phyloP scores from a whole-genome alignment of 2,888 invertebrate species.

The Koerneria pararmatus region DNA sequence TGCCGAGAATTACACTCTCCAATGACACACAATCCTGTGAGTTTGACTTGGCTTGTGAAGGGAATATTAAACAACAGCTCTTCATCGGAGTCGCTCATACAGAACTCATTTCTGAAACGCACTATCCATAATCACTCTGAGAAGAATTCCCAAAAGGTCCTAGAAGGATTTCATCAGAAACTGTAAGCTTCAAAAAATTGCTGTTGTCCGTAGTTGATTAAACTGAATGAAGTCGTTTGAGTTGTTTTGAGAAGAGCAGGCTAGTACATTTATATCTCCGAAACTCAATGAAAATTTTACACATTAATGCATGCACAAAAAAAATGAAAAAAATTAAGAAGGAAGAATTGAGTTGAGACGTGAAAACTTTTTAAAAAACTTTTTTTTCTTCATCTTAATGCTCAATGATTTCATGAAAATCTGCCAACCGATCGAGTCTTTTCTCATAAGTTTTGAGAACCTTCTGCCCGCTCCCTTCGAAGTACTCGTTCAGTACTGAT shows the following conservation, averaged over 20 bases:
- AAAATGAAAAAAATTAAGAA: background rate
- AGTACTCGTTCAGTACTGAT: no score
- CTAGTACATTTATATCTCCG: background rate
- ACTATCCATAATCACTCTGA: no score
- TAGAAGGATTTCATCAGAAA: no score
- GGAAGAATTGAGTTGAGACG: no score
- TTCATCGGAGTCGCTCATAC: slow-evolving; percentile 91
- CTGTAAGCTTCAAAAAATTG: no score
- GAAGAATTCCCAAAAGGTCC: no score
- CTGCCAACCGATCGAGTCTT: slow-evolving; percentile 79
- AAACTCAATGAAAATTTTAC: no score
- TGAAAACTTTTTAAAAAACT: background rate
- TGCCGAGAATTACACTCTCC: slow-evolving; percentile 79
- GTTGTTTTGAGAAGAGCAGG: no score
- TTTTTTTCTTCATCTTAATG: background rate
- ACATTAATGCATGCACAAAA: background rate
- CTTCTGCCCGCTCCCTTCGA: slow-evolving; percentile 79
- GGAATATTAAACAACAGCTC: slow-evolving; percentile 94
- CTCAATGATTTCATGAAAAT: no score
- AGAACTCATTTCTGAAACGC: slow-evolving; percentile 62
- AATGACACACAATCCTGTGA: slow-evolving; percentile 85
- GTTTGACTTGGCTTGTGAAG: slow-evolving; percentile 84
- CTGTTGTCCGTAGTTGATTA: background rate
- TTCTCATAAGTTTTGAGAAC: slow-evolving; percentile 81
- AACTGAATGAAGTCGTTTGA: no score